Evolutionary conservation across 1,140 invertebrate genomes (phyloP).

Genomic region (Drosophila truncata): DNA sequence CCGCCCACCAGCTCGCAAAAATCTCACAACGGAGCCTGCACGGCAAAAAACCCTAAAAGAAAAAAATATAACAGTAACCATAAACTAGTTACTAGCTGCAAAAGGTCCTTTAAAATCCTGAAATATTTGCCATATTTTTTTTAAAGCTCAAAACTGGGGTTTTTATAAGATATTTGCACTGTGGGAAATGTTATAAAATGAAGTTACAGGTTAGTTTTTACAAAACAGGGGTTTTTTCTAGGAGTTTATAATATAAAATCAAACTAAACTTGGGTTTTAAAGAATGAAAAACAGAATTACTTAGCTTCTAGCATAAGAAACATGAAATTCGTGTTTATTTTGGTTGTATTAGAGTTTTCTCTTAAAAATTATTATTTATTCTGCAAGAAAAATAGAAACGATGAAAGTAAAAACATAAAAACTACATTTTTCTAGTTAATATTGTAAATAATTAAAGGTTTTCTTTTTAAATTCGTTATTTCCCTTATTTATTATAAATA

Average conservation of each 20-base stretch:
- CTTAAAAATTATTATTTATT: neutral
- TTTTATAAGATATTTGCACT: neutral
- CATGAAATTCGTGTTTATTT: neutral
- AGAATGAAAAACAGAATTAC: neutral
- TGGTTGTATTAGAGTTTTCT: neutral
- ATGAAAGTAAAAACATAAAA: neutral
- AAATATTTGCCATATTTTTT: constrained; percentile 1
- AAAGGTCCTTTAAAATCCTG: constrained; percentile 7
- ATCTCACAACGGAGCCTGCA: constrained; percentile 34
- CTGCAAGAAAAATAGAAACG: too few species aligned
- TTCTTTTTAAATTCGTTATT: neutral
- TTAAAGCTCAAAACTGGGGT: neutral
- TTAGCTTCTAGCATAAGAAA: neutral
- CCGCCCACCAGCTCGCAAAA: constrained; percentile 37
- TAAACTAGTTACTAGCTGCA: constrained; percentile 5
- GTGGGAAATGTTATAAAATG: neutral
- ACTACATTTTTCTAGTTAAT: neutral
- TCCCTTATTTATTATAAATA: neutral
- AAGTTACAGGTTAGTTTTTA: neutral
- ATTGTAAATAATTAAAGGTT: neutral
- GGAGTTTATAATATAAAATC: too few species aligned
- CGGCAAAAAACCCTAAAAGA: constrained; percentile 19
- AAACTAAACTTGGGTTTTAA: too few species aligned
- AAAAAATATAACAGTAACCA: constrained; percentile 9
- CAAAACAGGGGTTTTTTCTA: neutral